Percentiles rank a stretch among this genome's conserved stretches.
Evolutionary conservation across 2,888 invertebrate species (phyloP).

Genomic region (Thalpophila matura): DNA sequence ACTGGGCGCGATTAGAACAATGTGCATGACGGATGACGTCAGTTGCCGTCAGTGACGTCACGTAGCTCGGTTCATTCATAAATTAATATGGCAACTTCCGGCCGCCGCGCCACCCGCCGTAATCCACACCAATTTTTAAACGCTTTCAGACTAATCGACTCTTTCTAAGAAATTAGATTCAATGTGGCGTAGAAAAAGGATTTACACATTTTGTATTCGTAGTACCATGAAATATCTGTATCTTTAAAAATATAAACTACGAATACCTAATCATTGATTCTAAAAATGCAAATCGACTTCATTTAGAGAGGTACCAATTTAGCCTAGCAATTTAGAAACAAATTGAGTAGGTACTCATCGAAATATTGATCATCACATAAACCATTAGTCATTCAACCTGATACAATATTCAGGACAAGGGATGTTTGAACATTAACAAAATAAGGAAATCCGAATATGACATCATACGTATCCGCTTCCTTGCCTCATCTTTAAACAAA

Average conservation of each 20-base stretch:
- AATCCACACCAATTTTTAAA: constrained; percentile 70
- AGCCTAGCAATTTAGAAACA: not conserved
- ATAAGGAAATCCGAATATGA: constrained; percentile 58
- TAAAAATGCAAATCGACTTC: no score
- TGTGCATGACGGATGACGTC: constrained; percentile 73
- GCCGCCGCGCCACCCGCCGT: constrained; percentile 66
- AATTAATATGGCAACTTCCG: constrained; percentile 85
- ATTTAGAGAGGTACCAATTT: not conserved
- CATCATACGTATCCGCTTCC: constrained; percentile 46
- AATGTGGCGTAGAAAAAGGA: constrained; percentile 1
- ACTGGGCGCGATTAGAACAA: constrained; percentile 30
- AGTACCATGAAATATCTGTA: not conserved
- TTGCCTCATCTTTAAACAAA: constrained; percentile 40
- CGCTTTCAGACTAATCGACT: constrained; percentile 51
- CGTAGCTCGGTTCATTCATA: constrained; percentile 80
- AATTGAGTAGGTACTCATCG: not conserved
- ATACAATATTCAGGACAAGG: constrained; percentile 49
- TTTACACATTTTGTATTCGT: constrained; percentile 3
- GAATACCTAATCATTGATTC: no score
- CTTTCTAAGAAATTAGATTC: constrained; percentile 56
- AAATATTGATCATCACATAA: not conserved
- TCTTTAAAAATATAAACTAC: not conserved
- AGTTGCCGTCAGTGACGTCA: constrained; percentile 72
- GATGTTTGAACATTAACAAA: constrained; percentile 59
- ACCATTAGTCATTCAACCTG: constrained; percentile 12